Conservation (phyloP, 2,797 vertebrate species). For the Molossus molossus region DNA sequence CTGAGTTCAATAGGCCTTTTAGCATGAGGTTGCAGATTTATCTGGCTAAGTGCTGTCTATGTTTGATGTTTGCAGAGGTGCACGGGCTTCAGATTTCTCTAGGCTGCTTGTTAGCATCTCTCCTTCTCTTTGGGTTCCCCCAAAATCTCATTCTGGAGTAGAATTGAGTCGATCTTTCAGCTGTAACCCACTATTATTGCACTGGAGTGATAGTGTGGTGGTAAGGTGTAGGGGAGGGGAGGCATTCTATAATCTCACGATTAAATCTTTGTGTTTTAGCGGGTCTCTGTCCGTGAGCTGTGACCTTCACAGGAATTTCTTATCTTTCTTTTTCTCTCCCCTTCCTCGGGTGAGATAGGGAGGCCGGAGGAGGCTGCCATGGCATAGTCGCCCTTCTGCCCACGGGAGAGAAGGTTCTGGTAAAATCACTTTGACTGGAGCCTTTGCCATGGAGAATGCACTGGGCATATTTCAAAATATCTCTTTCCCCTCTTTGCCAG, state of each 20-base stretch:
- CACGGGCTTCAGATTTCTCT: not conserved
- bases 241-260: not conserved
- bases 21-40: not conserved
- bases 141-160: not conserved
- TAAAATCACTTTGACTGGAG: not conserved
- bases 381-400: not conserved
- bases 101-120: not conserved
- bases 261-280: not conserved
- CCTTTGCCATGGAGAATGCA: not conserved
- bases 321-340: not conserved
- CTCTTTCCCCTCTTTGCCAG: not conserved
- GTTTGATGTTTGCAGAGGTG: not conserved
- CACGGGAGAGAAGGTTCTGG: not conserved
- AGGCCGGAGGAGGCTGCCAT: not conserved
- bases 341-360: not conserved
- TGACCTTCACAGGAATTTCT: not conserved
- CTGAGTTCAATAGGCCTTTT: not conserved
- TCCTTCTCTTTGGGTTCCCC: not conserved
- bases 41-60: not conserved
- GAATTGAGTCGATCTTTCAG: not conserved
- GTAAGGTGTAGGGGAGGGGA: not conserved
- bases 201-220: not conserved
- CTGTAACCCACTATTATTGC: not conserved
- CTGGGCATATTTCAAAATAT: conserved; percentile 18
- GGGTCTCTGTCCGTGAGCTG: not conserved